Evolutionary conservation across 2,888 invertebrate species (phyloP).

Genomic region (Sinodicranocentrus sp.): DNA sequence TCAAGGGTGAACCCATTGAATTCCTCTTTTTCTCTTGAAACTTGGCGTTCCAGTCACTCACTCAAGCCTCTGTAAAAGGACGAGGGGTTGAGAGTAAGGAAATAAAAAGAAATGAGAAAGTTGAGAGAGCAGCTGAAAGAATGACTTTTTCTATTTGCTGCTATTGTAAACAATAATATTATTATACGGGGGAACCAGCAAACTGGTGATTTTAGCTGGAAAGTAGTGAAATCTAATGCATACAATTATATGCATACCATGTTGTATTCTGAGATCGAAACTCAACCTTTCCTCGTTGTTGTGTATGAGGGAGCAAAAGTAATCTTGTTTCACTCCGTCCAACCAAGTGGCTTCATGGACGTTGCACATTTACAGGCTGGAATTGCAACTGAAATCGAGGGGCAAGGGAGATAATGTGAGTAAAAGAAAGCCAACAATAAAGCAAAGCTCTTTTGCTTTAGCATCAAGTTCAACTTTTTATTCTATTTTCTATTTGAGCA

Average conservation of each 20-base stretch:
- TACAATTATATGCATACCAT: not conserved
- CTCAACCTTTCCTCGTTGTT: not conserved
- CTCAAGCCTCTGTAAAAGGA: too few species aligned
- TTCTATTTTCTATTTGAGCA: not conserved
- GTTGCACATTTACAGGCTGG: not conserved
- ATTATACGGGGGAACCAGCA: too few species aligned
- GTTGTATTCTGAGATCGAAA: not conserved
- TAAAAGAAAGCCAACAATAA: not conserved
- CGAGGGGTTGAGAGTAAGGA: not conserved
- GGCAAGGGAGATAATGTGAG: not conserved
- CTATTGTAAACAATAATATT: too few species aligned
- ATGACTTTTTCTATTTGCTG: too few species aligned
- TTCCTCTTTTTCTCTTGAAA: too few species aligned
- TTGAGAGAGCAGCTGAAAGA: not conserved
- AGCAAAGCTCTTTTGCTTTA: not conserved
- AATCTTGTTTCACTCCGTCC: constrained; percentile 15
- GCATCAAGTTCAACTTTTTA: not conserved
- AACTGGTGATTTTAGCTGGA: not conserved
- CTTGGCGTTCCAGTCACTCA: too few species aligned
- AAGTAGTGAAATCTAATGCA: constrained; percentile 13
- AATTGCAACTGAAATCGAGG: not conserved
- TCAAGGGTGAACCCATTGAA: too few species aligned
- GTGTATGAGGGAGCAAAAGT: constrained; percentile 7
- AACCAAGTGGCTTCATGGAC: not conserved
- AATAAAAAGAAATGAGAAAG: constrained; percentile 5